Conservation (phyloP, 2,113 vertebrate species). For the Bettongia penicillata region DNA sequence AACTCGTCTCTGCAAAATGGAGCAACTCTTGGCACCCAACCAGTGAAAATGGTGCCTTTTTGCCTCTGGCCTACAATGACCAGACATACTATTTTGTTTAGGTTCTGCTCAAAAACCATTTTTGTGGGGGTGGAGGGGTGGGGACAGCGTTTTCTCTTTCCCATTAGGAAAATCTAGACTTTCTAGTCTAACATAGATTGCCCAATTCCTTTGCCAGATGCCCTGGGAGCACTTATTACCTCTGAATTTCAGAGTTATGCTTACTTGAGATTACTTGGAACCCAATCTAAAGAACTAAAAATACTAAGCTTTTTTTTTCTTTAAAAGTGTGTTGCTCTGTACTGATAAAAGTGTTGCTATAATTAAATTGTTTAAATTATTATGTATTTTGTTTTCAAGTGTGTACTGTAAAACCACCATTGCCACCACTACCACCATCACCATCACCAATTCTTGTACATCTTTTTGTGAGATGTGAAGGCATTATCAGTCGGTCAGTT, state of each 20-base stretch:
- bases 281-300: conserved; percentile 60
- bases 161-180: background rate
- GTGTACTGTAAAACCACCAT: background rate
- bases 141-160: background rate
- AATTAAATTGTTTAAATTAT: background rate
- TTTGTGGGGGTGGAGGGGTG: background rate
- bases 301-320: background rate
- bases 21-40: background rate
- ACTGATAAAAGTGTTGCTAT: background rate
- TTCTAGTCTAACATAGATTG: background rate
- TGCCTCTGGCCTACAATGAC: background rate
- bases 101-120: background rate
- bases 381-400: background rate
- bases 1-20: background rate
- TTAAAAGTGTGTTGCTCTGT: conserved; percentile 42
- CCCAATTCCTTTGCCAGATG: background rate
- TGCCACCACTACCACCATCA: background rate
- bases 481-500: background rate
- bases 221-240: rapidly evolving
- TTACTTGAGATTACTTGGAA: background rate
- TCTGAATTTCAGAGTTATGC: conserved; percentile 48
- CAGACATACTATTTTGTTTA: background rate
- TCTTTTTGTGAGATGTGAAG: background rate
- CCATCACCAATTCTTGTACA: background rate
- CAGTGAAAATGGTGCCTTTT: no score